Evolutionary conservation across 2,797 vertebrate species (phyloP).

Genomic region (Eulemur coronatus): DNA sequence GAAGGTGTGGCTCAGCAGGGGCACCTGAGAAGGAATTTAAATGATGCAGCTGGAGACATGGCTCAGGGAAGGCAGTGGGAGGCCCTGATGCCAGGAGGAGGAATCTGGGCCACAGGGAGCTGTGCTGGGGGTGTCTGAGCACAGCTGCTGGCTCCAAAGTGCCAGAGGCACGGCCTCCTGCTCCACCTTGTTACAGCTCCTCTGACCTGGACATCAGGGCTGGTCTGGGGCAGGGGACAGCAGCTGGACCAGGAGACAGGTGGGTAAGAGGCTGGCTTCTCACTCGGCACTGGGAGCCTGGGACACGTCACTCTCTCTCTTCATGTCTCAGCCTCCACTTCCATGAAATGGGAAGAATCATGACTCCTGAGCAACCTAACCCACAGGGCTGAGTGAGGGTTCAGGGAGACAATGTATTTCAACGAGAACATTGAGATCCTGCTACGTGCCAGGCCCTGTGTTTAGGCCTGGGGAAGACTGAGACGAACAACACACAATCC

Average conservation of each 20-base stretch:
- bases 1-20: neutral
- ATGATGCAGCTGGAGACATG: neutral
- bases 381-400: neutral
- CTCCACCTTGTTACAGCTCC: neutral
- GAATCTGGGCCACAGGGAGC: neutral
- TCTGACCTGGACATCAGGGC: neutral
- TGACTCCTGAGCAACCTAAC: neutral
- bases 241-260: neutral
- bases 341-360: neutral
- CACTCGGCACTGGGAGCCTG: neutral
- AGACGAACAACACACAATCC: neutral
- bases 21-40: neutral
- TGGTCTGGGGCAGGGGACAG: neutral
- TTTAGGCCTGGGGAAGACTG: neutral
- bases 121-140: neutral
- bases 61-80: neutral
- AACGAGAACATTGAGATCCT: neutral
- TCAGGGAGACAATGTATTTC: neutral
- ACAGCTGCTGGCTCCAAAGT: neutral
- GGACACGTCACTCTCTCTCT: neutral
- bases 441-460: neutral
- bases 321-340: neutral
- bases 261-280: neutral
- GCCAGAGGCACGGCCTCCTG: neutral
- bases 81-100: neutral